Conservation (phyloP, 1,140 invertebrate genomes). For the Drosophila sulfurigaster region DNA sequence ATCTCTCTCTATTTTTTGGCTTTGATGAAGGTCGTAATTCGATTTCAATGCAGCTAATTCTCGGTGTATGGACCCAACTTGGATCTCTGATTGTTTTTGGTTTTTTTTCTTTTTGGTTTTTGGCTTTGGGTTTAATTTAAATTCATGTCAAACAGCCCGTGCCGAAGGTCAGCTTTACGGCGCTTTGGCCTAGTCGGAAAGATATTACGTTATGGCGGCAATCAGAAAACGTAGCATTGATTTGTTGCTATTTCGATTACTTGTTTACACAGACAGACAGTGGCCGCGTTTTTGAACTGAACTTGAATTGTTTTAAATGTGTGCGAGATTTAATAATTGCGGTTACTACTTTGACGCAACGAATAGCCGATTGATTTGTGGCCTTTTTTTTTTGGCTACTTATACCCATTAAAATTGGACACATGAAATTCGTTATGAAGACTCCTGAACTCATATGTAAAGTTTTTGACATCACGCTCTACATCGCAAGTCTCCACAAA, state of each 20-base stretch:
- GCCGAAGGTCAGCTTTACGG: slow-evolving; percentile 41
- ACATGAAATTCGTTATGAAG: too few species aligned
- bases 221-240: slow-evolving; percentile 36
- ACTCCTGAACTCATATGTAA: too few species aligned
- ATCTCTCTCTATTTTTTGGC: slow-evolving; percentile 15
- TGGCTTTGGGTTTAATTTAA: slow-evolving; percentile 28
- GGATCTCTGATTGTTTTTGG: not conserved
- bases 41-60: slow-evolving; percentile 49
- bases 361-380: slow-evolving; percentile 27
- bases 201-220: slow-evolving; percentile 41
- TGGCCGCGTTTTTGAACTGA: slow-evolving; percentile 49
- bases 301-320: slow-evolving; percentile 69
- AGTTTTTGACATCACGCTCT: too few species aligned
- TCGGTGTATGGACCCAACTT: slow-evolving; percentile 13
- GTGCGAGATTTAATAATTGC: slow-evolving; percentile 51
- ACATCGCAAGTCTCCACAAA: too few species aligned
- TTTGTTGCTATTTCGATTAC: slow-evolving; percentile 18
- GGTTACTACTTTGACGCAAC: slow-evolving; percentile 64
- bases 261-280: slow-evolving; percentile 28
- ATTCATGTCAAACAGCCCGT: slow-evolving; percentile 46
- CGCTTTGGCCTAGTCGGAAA: slow-evolving; percentile 16
- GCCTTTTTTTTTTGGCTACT: not conserved
- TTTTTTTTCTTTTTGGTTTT: not conserved
- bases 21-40: slow-evolving; percentile 62
- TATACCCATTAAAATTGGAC: too few species aligned